Evolutionary conservation across 2,113 vertebrate species (phyloP).

Genomic region (Cygnus buccinator): DNA sequence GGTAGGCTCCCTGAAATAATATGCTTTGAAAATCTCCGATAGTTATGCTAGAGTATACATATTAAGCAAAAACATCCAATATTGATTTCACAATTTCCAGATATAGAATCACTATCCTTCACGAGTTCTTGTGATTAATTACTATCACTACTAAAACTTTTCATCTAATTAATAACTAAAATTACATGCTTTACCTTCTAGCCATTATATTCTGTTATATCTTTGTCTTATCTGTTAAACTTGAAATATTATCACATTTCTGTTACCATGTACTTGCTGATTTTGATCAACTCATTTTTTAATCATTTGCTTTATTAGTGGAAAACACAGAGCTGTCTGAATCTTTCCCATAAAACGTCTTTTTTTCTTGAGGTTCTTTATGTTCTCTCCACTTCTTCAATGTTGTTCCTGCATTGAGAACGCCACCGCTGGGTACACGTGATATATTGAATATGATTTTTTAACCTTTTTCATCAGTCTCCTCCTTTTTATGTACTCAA

Average conservation of each 20-base stretch:
- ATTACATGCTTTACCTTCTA: background rate
- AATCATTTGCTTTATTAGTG: background rate
- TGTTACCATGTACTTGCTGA: background rate
- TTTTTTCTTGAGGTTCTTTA: background rate
- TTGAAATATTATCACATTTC: background rate
- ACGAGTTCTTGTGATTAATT: background rate
- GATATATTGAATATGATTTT: background rate
- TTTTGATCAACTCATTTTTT: background rate
- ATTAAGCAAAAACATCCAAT: background rate
- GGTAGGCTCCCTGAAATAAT: background rate
- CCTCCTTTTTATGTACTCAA: background rate
- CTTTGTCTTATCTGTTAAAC: background rate
- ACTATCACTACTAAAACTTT: background rate
- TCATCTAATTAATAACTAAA: background rate
- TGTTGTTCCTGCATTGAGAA: background rate
- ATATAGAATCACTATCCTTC: background rate
- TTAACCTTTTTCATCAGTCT: background rate
- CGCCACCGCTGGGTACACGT: accelerated
- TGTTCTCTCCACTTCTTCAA: background rate
- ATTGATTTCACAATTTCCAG: background rate
- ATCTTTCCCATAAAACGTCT: background rate
- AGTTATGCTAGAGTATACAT: background rate
- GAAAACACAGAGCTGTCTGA: background rate
- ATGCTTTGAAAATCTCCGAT: background rate
- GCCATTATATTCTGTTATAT: background rate